Evolutionary conservation across 1,140 invertebrate species (phyloP), one percentile per base, ranked within the genome.

Genomic region (Belonocnema kinseyi): DNA sequence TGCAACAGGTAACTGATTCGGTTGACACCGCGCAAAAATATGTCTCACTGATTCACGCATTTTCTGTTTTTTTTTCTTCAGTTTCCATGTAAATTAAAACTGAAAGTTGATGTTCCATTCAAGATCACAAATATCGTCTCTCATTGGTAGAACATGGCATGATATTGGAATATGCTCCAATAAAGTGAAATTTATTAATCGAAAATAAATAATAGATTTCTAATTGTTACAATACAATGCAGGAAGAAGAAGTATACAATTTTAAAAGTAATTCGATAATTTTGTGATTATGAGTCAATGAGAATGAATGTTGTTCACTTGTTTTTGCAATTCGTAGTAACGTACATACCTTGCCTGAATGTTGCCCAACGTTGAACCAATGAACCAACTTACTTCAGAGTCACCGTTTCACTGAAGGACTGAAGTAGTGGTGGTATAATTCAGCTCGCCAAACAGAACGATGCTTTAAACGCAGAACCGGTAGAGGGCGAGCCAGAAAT

Each of bases 361-460:
- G 14, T 78, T 72, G 40, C 51, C 72, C 76, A 54, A 78, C 79
- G 77, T 8, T 78, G 77, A 82, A 85, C 86, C 74, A 85, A 84
- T 77, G 77, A 82, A 85, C 86, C 74, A 85, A 84, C 76, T 79
- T 70, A 83, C 81, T 74, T 76, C 70, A 77, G 80, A 85, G 88
- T 87, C 82, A 85, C 85, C 82, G 82, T 82, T 82, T 83, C 84
- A 88, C 88, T 89, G 86, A 84, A 80, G 72, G 77, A 80, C 72
- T 80, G 81, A 87, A 85, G 61, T 56, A 46, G 40, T 8, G 10
- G 61, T 56, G 10, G 40, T 84, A 79, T 87, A 86, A 83, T 87
- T 86, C 85, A 83, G 80, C 81, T 79, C 81, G 85, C 83, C 77
- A 54, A 77, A 72, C 72, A 72, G 71, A 84, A 52, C 66, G 73